These are phyloP conservation scores for Tipula unca DNA, from an alignment of 2,888 invertebrate species.

Conservation along the genomic window DNA sequence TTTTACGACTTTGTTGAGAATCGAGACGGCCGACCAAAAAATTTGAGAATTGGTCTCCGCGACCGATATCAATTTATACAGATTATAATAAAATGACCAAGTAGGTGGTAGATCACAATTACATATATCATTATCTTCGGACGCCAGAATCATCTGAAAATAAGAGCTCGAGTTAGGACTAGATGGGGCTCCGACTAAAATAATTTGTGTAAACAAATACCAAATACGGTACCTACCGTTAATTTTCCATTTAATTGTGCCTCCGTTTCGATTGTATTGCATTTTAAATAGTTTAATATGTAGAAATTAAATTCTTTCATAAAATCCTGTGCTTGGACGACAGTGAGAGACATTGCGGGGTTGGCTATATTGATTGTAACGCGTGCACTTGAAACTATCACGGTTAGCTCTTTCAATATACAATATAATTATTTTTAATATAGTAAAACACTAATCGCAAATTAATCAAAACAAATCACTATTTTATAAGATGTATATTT, in stretches of 20 bases:
- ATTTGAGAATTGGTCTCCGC: neutral
- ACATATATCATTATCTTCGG: neutral
- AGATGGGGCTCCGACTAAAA: neutral
- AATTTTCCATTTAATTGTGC: neutral
- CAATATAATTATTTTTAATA: no score
- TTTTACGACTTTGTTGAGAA: neutral
- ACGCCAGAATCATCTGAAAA: neutral
- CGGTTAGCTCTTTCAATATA: no score
- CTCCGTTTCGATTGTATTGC: neutral
- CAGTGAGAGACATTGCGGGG: neutral
- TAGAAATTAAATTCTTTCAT: conserved; percentile 10
- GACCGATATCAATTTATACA: neutral
- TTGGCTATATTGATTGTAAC: neutral
- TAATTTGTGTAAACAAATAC: no score
- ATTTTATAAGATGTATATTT: no score
- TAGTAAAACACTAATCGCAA: neutral
- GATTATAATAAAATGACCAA: neutral
- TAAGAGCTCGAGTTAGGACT: neutral
- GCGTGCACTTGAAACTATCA: neutral
- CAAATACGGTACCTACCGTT: neutral
- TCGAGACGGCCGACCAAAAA: neutral
- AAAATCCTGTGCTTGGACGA: neutral
- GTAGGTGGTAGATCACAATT: neutral
- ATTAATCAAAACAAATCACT: neutral
- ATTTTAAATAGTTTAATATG: neutral